A percentile compares a stretch with the other conserved stretches of the same genome.
Evolutionary conservation across 2,888 invertebrate genomes (phyloP).

Genomic region (Meghimatium bilineatum): DNA sequence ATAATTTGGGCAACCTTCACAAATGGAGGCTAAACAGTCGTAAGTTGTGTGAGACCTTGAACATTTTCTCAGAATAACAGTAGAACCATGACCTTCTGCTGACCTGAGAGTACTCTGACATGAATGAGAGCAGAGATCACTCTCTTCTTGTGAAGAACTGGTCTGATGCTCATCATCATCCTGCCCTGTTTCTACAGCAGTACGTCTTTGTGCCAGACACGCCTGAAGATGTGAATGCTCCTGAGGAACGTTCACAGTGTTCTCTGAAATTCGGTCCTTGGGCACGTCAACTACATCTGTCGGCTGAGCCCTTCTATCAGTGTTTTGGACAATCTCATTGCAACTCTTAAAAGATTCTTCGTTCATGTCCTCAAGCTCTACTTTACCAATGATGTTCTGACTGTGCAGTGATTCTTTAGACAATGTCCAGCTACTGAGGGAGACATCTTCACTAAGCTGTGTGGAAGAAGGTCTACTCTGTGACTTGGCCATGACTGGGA

Average conservation of each 20-base stretch:
- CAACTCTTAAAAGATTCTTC: background rate
- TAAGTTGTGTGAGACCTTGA: background rate
- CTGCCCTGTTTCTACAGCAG: background rate
- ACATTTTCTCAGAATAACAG: background rate
- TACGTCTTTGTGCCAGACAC: slow-evolving; percentile 29
- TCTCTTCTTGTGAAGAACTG: slow-evolving; percentile 34
- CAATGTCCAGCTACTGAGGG: slow-evolving; percentile 28
- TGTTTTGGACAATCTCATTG: background rate
- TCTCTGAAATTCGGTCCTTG: background rate
- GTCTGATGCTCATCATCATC: slow-evolving; percentile 28
- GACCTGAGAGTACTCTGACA: background rate
- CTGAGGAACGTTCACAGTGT: background rate
- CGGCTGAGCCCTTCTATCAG: background rate
- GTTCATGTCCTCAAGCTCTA: background rate
- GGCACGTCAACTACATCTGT: background rate
- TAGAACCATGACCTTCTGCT: background rate
- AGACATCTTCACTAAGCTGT: slow-evolving; percentile 15
- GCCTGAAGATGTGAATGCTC: background rate
- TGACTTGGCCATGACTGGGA: slow-evolving; percentile 19
- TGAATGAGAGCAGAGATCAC: slow-evolving; percentile 33
- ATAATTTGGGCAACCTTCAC: background rate
- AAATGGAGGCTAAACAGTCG: background rate
- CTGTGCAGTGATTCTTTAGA: slow-evolving; percentile 27
- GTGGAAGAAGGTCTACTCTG: background rate
- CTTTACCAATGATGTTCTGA: background rate